phyloP scores from a whole-genome alignment of 2,888 invertebrate genomes.

The Gnatocerus cornutus region DNA sequence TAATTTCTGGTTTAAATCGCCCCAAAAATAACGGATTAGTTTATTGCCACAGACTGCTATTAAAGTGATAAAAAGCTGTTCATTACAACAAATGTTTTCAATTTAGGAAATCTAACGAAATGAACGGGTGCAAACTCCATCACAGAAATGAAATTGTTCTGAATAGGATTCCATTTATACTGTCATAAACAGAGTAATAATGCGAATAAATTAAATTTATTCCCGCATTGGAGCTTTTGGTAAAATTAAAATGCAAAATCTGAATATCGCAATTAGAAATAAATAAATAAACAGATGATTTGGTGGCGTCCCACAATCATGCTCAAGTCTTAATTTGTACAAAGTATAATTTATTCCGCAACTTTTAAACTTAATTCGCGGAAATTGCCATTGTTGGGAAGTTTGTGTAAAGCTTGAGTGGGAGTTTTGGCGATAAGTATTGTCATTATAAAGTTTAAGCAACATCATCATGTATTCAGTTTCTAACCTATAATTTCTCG shows the following conservation, averaged over 20 bases:
- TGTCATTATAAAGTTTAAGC: conserved; percentile 44
- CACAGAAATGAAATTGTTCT: conserved; percentile 8
- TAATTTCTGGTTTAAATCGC: too few relatives aligned
- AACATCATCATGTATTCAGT: conserved; percentile 41
- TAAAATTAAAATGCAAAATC: conserved; percentile 3
- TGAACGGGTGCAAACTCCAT: neutral
- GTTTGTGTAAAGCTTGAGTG: conserved; percentile 44
- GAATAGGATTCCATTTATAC: conserved; percentile 6
- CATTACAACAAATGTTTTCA: too few relatives aligned
- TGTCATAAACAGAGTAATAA: neutral
- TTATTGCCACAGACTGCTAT: too few relatives aligned
- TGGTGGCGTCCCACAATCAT: neutral
- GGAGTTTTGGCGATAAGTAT: conserved; percentile 45
- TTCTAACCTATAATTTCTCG: conserved; percentile 26
- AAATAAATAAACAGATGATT: conserved; percentile 19
- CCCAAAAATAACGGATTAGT: too few relatives aligned
- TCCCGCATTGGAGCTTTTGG: neutral
- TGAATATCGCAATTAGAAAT: neutral
- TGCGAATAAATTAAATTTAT: conserved; percentile 12
- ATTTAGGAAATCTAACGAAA: neutral
- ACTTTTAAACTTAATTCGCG: conserved; percentile 42
- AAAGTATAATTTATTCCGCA: conserved; percentile 42
- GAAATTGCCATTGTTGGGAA: conserved; percentile 45
- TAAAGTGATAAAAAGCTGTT: too few relatives aligned
- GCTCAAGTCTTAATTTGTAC: conserved; percentile 20